phyloP scores from a whole-genome alignment of 2,113 vertebrate species.

The Mirounga angustirostris region DNA sequence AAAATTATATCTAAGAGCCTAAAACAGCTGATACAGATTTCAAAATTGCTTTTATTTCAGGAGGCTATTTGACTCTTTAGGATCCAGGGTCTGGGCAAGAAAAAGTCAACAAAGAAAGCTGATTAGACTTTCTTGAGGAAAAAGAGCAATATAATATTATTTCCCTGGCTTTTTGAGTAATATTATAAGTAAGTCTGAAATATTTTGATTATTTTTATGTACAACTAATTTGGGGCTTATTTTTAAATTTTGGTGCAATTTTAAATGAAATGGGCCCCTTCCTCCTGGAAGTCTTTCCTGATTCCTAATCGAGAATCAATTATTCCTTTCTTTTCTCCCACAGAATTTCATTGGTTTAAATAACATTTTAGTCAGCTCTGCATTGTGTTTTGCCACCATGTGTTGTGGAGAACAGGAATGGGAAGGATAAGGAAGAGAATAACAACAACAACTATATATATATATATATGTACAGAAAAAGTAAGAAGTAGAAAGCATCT shows the following conservation, averaged over 20 bases:
- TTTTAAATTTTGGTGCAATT: constrained; percentile 19
- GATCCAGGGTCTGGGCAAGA: background rate
- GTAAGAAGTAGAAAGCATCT: background rate
- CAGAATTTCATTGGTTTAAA: constrained; percentile 14
- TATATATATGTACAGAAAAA: background rate
- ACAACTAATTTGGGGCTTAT: background rate
- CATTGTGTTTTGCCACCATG: background rate
- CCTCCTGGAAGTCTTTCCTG: background rate
- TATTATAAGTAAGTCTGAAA: background rate
- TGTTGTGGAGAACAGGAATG: background rate
- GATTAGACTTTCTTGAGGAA: background rate
- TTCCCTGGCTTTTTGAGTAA: background rate
- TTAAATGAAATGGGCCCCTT: background rate
- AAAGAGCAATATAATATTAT: background rate
- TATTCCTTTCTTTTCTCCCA: background rate
- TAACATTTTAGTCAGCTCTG: background rate
- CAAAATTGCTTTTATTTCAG: background rate
- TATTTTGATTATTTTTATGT: background rate
- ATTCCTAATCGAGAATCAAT: background rate
- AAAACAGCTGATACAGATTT: background rate
- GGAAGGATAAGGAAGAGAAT: background rate
- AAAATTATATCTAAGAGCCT: background rate
- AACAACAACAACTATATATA: background rate
- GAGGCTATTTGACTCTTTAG: background rate
- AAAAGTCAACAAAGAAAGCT: background rate